phyloP scores from a whole-genome alignment of 2,888 invertebrate genomes.

The Phorcus lineatus region DNA sequence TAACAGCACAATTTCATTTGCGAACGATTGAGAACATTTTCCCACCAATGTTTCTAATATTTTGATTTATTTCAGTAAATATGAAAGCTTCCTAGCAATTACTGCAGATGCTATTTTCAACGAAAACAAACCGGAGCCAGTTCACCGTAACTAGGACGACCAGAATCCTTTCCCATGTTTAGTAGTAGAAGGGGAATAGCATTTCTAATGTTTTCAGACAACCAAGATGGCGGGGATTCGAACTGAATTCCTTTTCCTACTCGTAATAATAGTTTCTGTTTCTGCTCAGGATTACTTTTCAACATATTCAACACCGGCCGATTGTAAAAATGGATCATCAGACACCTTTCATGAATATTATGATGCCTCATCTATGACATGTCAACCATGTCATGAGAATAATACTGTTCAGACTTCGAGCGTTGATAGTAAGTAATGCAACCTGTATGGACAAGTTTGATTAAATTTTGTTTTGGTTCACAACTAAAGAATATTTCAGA shows the following conservation, averaged over 20 bases:
- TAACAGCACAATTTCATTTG: no score
- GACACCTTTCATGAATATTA: constrained; percentile 53
- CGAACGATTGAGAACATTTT: no score
- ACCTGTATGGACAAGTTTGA: constrained; percentile 37
- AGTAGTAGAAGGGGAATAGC: background rate
- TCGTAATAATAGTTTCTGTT: background rate
- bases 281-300: background rate
- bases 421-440: constrained; percentile 60
- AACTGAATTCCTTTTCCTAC: background rate
- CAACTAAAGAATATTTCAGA: background rate
- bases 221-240: constrained; percentile 16
- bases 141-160: background rate
- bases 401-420: constrained; percentile 54
- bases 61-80: no score
- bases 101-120: background rate
- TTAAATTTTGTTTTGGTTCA: background rate
- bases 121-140: background rate
- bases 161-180: no score
- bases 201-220: constrained; percentile 11
- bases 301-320: background rate
- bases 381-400: constrained; percentile 55
- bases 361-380: constrained; percentile 59
- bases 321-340: constrained; percentile 43
- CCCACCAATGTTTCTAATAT: no score
- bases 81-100: background rate